These are phyloP conservation scores for Galbula dea DNA, from an alignment of 2,113 vertebrate genomes.

Conservation along the genomic window DNA sequence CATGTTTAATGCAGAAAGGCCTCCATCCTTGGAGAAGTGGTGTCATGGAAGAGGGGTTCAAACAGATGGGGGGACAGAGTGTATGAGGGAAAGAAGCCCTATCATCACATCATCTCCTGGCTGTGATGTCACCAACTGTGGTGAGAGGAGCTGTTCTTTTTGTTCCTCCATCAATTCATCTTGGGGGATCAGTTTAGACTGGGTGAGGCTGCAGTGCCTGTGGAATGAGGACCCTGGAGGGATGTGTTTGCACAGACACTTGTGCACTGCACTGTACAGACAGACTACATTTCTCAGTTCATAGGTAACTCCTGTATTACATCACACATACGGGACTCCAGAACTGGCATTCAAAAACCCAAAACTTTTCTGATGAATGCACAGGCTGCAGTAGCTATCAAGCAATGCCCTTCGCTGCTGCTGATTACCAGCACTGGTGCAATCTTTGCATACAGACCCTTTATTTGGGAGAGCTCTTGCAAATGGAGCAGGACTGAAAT, in stretches of 20 bases:
- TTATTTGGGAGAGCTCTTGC: not conserved
- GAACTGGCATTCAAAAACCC: not conserved
- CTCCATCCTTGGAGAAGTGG: not conserved
- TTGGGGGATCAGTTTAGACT: not conserved
- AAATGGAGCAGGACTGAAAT: not conserved
- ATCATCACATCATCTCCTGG: not conserved
- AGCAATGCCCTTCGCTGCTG: not conserved
- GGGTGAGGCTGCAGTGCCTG: not conserved
- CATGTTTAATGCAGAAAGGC: not conserved
- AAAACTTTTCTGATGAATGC: not conserved
- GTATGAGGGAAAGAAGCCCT: not conserved
- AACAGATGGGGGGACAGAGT: not conserved
- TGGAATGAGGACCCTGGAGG: not conserved
- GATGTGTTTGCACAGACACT: not conserved
- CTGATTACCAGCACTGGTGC: not conserved
- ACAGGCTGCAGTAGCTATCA: not conserved
- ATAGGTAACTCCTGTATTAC: not conserved
- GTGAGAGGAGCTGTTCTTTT: not conserved
- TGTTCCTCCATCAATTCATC: not conserved
- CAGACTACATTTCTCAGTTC: accelerated
- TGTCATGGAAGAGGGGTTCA: not conserved
- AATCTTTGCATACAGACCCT: not conserved
- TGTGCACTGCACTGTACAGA: not conserved
- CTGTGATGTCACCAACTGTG: accelerated
- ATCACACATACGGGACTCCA: not conserved